A percentile compares a stretch with the other conserved stretches of the same genome.
Evolutionary conservation across 2,888 invertebrate species (phyloP).

Genomic region (Zootermopsis nevadensis): DNA sequence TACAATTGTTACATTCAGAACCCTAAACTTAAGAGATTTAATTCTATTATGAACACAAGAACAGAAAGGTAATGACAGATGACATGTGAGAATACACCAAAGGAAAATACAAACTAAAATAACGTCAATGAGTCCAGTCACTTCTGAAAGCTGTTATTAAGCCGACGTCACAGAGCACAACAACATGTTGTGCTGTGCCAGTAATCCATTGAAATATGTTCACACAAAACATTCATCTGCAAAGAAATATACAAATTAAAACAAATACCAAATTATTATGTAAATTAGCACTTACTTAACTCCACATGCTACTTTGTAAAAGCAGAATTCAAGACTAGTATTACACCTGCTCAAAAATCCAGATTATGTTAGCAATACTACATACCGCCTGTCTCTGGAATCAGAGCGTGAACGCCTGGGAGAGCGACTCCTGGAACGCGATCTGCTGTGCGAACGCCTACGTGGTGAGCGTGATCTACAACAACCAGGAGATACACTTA

Average conservation of each 20-base stretch:
- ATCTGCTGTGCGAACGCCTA: conserved; percentile 50
- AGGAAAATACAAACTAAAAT: not conserved
- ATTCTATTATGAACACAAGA: not conserved
- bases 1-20: conserved; percentile 22
- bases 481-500: conserved; percentile 1
- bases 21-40: not conserved
- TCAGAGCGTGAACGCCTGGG: conserved; percentile 51
- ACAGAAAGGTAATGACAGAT: not conserved
- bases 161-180: not conserved
- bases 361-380: not conserved
- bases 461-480: conserved; percentile 52
- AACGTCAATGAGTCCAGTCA: not conserved
- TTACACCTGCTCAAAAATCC: not conserved
- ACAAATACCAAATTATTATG: not conserved
- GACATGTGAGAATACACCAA: conserved; percentile 32
- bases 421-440: conserved; percentile 51
- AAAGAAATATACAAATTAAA: conserved; percentile 4
- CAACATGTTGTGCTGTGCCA: not conserved
- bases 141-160: not conserved
- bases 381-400: conserved; percentile 52
- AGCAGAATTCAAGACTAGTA: not conserved
- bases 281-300: not conserved
- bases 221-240: not conserved
- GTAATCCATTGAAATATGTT: not conserved
- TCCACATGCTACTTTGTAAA: too few relatives aligned